These are phyloP conservation scores for Griposia aprilina DNA, from an alignment of 2,888 invertebrate species.

Conservation along the genomic window DNA sequence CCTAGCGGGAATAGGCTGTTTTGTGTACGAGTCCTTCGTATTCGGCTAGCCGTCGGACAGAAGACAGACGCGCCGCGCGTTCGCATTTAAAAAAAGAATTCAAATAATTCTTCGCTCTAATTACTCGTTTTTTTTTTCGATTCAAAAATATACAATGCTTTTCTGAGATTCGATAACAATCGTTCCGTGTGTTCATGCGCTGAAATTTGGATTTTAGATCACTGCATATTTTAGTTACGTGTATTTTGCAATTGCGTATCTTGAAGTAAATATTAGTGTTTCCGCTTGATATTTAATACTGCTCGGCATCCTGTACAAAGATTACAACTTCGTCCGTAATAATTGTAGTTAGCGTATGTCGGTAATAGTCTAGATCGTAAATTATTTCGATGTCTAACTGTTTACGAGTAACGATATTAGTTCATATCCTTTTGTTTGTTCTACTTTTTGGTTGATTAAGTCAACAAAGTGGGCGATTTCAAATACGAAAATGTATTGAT, in stretches of 20 bases:
- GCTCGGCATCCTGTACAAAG: constrained; percentile 59
- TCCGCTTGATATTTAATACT: constrained; percentile 63
- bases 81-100: constrained; percentile 60
- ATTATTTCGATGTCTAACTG: constrained; percentile 38
- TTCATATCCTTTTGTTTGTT: constrained; percentile 43
- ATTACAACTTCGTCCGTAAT: constrained; percentile 53
- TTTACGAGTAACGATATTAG: constrained; percentile 32
- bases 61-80: constrained; percentile 83
- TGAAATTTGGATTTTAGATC: constrained; percentile 19
- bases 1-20: constrained; percentile 80
- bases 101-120: constrained; percentile 51
- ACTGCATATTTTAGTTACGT: constrained; percentile 37
- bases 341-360: constrained; percentile 51
- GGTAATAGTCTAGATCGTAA: constrained; percentile 50
- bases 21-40: constrained; percentile 84
- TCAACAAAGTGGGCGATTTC: constrained; percentile 19
- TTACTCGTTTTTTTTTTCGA: constrained; percentile 17
- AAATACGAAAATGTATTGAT: background rate
- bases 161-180: constrained; percentile 31
- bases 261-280: constrained; percentile 63
- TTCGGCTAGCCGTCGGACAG: constrained; percentile 78
- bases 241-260: constrained; percentile 54
- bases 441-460: constrained; percentile 31
- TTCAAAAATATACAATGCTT: constrained; percentile 5
- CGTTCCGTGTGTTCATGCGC: constrained; percentile 30